A percentile compares a stretch with the other conserved stretches of the same genome.
phyloP scores from a whole-genome alignment of 2,797 vertebrate genomes.

The Sebastes diaconus region DNA sequence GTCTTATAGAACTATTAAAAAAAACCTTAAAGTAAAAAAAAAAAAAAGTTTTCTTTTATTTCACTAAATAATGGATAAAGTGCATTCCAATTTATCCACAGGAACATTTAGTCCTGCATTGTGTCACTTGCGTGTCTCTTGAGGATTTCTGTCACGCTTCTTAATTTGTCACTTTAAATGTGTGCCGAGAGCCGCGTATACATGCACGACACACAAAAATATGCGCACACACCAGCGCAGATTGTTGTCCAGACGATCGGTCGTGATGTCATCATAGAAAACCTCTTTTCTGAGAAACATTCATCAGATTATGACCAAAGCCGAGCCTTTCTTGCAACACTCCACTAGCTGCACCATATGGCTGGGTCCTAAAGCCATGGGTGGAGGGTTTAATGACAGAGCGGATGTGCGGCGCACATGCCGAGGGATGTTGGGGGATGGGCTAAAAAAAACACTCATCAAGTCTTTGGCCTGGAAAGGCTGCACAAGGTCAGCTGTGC shows the following conservation, averaged over 20 bases:
- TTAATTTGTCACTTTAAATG: constrained; percentile 37
- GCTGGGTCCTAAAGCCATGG: constrained; percentile 83
- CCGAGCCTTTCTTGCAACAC: constrained; percentile 71
- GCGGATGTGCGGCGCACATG: constrained; percentile 78
- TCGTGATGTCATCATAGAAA: constrained; percentile 72
- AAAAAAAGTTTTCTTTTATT: background rate
- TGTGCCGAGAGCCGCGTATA: constrained; percentile 7
- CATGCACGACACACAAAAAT: constrained; percentile 26
- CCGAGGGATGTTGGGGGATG: constrained; percentile 75
- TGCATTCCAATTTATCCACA: background rate
- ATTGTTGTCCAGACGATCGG: constrained; percentile 51
- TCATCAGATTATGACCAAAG: constrained; percentile 80
- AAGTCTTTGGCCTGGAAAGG: constrained; percentile 81
- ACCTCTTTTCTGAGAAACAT: constrained; percentile 74
- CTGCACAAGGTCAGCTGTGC: constrained; percentile 77
- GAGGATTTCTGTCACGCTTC: constrained; percentile 23
- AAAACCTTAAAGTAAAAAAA: background rate
- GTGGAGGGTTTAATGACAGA: constrained; percentile 84
- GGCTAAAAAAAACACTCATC: constrained; percentile 78
- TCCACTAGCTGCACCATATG: constrained; percentile 80
- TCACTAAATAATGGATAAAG: background rate
- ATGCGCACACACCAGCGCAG: constrained; percentile 32
- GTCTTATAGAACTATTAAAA: background rate
- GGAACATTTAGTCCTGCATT: background rate
- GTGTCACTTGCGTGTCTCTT: background rate